A percentile compares a stretch with the other conserved stretches of the same genome.
Evolutionary conservation across 2,797 vertebrate genomes (phyloP).

Genomic region (Cyclopterus lumpus): DNA sequence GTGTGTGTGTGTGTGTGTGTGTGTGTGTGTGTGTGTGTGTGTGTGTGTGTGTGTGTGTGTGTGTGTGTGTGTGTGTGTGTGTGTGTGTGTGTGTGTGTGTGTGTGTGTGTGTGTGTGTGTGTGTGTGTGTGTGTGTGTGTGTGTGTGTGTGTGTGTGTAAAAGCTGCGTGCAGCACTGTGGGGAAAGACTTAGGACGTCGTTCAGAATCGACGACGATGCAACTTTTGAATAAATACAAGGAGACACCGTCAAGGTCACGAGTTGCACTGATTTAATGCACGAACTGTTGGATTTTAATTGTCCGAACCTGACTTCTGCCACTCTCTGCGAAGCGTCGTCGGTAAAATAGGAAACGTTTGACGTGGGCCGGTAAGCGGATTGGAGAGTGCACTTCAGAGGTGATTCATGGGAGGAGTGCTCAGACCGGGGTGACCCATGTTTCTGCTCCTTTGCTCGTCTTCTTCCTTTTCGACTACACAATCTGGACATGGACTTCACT

Average conservation of each 20-base stretch:
- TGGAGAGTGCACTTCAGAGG: constrained; percentile 22
- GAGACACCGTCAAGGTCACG: background rate
- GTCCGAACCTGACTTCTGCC: constrained; percentile 12
- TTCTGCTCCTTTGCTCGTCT: background rate
- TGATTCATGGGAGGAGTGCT: constrained; percentile 40
- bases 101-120: too few relatives aligned
- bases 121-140: too few relatives aligned
- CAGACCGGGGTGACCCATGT: constrained; percentile 11
- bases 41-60: too few relatives aligned
- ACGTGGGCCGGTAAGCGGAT: constrained; percentile 33
- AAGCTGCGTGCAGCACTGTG: background rate
- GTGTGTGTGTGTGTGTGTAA: too few relatives aligned
- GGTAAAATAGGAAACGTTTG: constrained; percentile 33
- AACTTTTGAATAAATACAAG: background rate
- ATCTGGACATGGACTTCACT: too few relatives aligned
- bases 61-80: too few relatives aligned
- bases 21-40: too few relatives aligned
- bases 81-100: too few relatives aligned
- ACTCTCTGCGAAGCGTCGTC: constrained; percentile 32
- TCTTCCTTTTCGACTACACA: too few relatives aligned
- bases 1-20: too few relatives aligned
- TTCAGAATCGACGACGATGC: background rate
- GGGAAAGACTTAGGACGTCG: background rate
- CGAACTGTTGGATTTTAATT: constrained; percentile 16
- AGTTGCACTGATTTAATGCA: background rate